Percentiles rank a stretch among this genome's conserved stretches.
Evolutionary conservation across 2,888 invertebrate genomes (phyloP).

Genomic region (Lochmaea capreae): DNA sequence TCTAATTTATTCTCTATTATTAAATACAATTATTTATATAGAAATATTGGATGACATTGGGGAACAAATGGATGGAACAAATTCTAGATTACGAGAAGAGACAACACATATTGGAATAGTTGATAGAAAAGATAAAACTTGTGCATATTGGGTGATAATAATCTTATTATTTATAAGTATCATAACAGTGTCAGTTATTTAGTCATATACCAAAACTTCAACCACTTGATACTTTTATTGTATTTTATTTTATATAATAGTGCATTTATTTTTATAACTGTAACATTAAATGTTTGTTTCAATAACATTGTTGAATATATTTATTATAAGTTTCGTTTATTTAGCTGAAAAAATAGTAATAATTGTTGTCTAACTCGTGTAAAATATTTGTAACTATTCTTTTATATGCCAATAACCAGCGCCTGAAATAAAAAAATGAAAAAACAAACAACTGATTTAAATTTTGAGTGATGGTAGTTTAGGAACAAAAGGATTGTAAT

Average conservation of each 20-base stretch:
- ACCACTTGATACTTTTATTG: conserved; percentile 12
- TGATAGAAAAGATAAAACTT: conserved; percentile 76
- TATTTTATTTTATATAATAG: conserved; percentile 2
- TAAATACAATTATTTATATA: conserved; percentile 58
- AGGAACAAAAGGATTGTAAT: no score
- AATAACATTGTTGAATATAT: not conserved
- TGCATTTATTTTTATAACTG: conserved; percentile 20
- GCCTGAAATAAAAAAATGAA: no score
- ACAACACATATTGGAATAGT: conserved; percentile 76
- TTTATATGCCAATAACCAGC: not conserved
- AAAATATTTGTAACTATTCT: not conserved
- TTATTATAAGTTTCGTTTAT: no score
- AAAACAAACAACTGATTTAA: no score
- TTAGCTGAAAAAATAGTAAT: no score
- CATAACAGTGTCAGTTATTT: conserved; percentile 69
- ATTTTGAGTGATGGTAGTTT: no score
- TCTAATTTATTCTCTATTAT: not conserved
- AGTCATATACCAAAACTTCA: not conserved
- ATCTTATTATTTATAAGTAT: conserved; percentile 76
- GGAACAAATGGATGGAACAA: conserved; percentile 78
- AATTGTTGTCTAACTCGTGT: not conserved
- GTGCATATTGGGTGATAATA: conserved; percentile 81
- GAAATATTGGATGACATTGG: conserved; percentile 82
- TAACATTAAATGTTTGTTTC: not conserved
- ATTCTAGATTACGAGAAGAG: conserved; percentile 74